These are phyloP conservation scores for Pomatorhinus ruficollis DNA, from an alignment of 2,113 vertebrate genomes.

Conservation along the genomic window DNA sequence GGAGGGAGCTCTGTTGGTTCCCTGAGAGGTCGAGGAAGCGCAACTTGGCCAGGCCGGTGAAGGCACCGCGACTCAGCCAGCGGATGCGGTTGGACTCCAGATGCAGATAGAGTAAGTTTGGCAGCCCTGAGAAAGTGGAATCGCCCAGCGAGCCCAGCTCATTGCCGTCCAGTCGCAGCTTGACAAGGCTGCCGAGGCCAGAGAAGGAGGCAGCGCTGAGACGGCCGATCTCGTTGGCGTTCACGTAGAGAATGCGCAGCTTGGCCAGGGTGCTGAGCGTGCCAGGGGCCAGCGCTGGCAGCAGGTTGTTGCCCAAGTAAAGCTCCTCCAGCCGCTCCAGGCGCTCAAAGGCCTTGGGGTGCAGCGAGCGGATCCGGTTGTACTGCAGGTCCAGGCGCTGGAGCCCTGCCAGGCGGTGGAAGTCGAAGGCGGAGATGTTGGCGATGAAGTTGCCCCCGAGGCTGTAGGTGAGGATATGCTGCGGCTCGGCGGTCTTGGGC, in stretches of 20 bases:
- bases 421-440: conserved; percentile 88
- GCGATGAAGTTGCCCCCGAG: conserved; percentile 93
- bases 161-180: conserved; percentile 90
- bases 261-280: conserved; percentile 83
- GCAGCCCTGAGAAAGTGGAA: conserved; percentile 83
- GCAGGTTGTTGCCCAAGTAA: conserved; percentile 91
- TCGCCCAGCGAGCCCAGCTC: conserved; percentile 81
- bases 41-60: conserved; percentile 83
- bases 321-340: conserved; percentile 87
- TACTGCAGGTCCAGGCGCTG: conserved; percentile 90
- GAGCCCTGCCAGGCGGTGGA: conserved; percentile 82
- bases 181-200: conserved; percentile 82
- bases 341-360: conserved; percentile 88
- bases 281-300: conserved; percentile 78
- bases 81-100: conserved; percentile 90
- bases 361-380: conserved; percentile 87
- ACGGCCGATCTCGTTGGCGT: conserved; percentile 84
- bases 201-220: conserved; percentile 81
- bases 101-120: conserved; percentile 88
- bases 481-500: conserved; percentile 77
- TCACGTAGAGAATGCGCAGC: conserved; percentile 86
- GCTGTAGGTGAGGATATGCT: conserved; percentile 85
- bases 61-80: conserved; percentile 86
- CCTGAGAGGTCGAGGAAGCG: conserved; percentile 90
- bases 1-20: conserved; percentile 86